A percentile compares a stretch with the other conserved stretches of the same genome.
Conservation (phyloP, 2,113 vertebrate genomes). For the Stegastes partitus region DNA sequence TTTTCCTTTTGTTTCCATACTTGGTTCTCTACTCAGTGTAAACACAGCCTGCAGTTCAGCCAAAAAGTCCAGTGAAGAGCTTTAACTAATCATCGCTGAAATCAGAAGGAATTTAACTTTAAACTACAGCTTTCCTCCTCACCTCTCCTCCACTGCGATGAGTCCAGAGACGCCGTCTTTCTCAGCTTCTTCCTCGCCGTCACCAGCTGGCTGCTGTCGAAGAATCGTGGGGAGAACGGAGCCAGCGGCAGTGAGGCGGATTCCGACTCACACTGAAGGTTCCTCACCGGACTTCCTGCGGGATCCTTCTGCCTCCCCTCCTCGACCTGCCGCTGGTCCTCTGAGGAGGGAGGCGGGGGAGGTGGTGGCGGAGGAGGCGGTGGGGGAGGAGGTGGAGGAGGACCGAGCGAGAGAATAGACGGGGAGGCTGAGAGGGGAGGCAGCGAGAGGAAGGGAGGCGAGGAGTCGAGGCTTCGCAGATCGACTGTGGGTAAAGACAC, state of each 20-base stretch:
- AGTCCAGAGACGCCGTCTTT: constrained; percentile 91
- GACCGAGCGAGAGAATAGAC: constrained; percentile 61
- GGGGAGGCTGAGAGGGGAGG: constrained; percentile 73
- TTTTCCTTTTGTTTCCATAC: too few species aligned
- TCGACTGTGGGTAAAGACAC: constrained; percentile 82
- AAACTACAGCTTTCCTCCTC: constrained; percentile 30
- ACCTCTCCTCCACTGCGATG: constrained; percentile 94
- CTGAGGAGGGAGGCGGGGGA: constrained; percentile 68
- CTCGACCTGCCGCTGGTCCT: constrained; percentile 71
- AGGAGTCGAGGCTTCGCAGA: constrained; percentile 76
- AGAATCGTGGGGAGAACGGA: constrained; percentile 88
- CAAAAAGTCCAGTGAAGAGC: too few species aligned
- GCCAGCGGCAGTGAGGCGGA: constrained; percentile 79
- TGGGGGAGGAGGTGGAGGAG: constrained; percentile 71
- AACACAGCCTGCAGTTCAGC: too few species aligned
- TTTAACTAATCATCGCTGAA: too few species aligned
- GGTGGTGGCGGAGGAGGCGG: constrained; percentile 52
- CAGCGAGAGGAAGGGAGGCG: constrained; percentile 77
- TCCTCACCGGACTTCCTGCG: constrained; percentile 58
- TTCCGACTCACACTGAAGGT: constrained; percentile 78
- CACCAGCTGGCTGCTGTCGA: constrained; percentile 95
- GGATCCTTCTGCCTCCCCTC: constrained; percentile 54
- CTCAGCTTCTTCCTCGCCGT: constrained; percentile 95
- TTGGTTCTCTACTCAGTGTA: too few species aligned
- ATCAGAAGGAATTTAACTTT: too few species aligned